Evolutionary conservation across 2,888 invertebrate genomes (phyloP), one percentile per base, ranked within the genome.

Genomic region (Halocaridina rubra): DNA sequence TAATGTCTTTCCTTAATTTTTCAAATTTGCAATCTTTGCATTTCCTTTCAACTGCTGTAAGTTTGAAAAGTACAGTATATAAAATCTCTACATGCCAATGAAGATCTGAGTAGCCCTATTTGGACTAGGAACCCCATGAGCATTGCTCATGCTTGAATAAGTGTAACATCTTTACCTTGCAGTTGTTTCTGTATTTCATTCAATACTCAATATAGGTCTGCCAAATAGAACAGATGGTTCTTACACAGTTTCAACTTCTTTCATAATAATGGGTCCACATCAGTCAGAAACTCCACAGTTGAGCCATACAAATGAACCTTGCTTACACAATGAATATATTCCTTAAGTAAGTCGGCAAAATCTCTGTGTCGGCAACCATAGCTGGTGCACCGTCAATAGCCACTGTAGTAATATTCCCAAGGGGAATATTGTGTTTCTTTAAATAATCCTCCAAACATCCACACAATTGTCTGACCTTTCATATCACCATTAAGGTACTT

Each of bases 401-500:
- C 0, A 27, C 39, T 67, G 75, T 61, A 76, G 69, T 78, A 39
- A 78, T 80, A 80, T 84, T 84, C 32, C n/a, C 72, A 46, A 80
- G 33, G 64, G 71, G 76, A 69, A 80, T 59, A 71, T 74, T 74
- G 64, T 80, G 74, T 61, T 80, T 84, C 7, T 72, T 8, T 16
- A 59, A 84, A 79, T 84, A 84, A 22, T 84, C 33, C 79, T 79
- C 78, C 79, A 71, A 46, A 39, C 61, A 84, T 39, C 57, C 2
- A 79, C 71, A 84, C n/a, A 80, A 84, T 75, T 59, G 76, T 75
- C 72, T 80, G 71, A 16, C 71, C 77, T 80, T 61, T 84, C 4
- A 72, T 46, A 79, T 84, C 72, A 78, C 53, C 53, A 69, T 67
- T 46, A 24, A 86, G 69, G 30, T 33, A 76, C 46, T 84, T 71